A percentile compares a stretch with the other conserved stretches of the same genome.
Conservation (phyloP, 2,888 invertebrate genomes). For the Rotaria magnacalcarata region DNA sequence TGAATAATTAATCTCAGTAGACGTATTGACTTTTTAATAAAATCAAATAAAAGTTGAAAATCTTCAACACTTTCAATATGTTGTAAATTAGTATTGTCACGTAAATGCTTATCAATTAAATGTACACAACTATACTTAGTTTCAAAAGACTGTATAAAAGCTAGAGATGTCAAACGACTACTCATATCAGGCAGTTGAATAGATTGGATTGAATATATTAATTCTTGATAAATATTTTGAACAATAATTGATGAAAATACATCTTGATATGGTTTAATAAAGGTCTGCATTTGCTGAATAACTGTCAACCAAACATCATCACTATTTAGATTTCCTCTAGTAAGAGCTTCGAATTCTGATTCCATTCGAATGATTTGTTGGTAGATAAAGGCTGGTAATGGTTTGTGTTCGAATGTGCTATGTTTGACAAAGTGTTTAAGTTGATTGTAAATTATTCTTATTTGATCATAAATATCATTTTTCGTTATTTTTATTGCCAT, state of each 20-base stretch:
- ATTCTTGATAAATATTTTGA: neutral
- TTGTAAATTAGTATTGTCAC: no score
- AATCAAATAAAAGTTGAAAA: neutral
- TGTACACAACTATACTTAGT: neutral
- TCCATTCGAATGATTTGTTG: neutral
- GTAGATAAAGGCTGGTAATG: neutral
- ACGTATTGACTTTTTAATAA: neutral
- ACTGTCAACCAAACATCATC: neutral
- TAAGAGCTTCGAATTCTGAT: no score
- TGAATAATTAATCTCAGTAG: neutral
- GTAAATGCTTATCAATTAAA: neutral
- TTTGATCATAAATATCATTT: neutral
- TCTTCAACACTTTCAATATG: neutral
- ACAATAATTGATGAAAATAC: neutral
- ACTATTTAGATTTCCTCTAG: no score
- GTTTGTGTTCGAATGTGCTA: neutral
- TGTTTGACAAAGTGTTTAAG: neutral
- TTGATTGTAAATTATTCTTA: neutral
- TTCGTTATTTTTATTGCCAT: no score
- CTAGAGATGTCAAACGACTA: slow-evolving; percentile 5
- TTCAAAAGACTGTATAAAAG: neutral
- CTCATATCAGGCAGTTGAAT: neutral
- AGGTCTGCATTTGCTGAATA: neutral
- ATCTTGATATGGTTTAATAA: slow-evolving; percentile 4
- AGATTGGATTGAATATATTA: neutral